Base-by-base conservation (phyloP, 2,888 invertebrate species). In the Ichneumon xanthorius region DNA sequence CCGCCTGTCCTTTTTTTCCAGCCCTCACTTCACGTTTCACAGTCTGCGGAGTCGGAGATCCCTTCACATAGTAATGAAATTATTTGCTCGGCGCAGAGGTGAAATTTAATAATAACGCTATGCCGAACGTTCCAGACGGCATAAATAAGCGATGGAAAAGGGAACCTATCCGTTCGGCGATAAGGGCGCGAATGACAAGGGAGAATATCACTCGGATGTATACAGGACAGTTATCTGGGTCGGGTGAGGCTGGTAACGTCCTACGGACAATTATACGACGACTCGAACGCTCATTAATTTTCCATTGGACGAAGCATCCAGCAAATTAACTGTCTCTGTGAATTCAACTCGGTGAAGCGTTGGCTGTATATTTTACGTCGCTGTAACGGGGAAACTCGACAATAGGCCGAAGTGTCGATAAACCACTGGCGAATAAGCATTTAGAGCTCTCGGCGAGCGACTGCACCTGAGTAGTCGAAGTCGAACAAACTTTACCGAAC, bases 401-500 rank as follows among this genome's bases (percentile, higher is more conserved):
- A 84, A 77, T 80, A 48, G 79, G 40, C 71, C 76, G 16, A 19
- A 71, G 72, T 72, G 72, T 81, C 84, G 81, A 84, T 84, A 84
- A 78, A 84, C 77, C 77, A 68, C 11, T 73, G 48, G 30, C 58
- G 67, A 65, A 55, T 55, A 55, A 55, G 55, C 53, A 67, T 67
- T 58, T 63, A 80, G 33, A 80, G 14, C 22, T 37, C 37, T 26
- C 11, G 55, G 6, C 55, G 30, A 55, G 26, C 19, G 30, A 53
- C 71, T 82, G 22, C 37, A 26, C 61, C 48, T 19, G 65, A 63
- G n/a, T 40, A 77, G 77, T 78, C 67, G 37, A 76, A 78, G 72
- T 73, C 65, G 30, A 80, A 80, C 19, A 53, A 76, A 76, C 80
- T 71, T 76, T 50, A 50, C 40, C 70, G 58, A 55, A 22, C 71